Evolutionary conservation across 2,888 invertebrate species (phyloP).

Genomic region (Pantelozetes paolii): DNA sequence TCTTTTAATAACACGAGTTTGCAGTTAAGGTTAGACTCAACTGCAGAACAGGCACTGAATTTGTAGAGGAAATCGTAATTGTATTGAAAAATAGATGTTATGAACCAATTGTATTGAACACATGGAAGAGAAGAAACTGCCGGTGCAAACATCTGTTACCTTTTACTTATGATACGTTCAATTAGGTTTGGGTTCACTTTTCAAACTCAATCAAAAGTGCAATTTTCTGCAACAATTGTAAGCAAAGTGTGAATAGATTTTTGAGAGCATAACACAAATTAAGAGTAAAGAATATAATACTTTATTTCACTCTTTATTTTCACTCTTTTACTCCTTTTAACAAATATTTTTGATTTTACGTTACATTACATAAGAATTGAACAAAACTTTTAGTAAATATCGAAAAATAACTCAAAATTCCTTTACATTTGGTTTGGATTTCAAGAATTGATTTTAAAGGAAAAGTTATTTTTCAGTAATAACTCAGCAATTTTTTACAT

Average conservation of each 20-base stretch:
- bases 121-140: background rate
- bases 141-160: slow-evolving; percentile 35
- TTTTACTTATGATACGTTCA: slow-evolving; percentile 10
- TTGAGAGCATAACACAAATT: slow-evolving; percentile 16
- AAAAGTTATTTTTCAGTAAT: too few relatives aligned
- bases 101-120: background rate
- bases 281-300: slow-evolving; percentile 1
- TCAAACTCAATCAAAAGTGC: slow-evolving; percentile 33
- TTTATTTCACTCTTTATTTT: background rate
- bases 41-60: background rate
- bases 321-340: too few relatives aligned
- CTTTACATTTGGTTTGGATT: too few relatives aligned
- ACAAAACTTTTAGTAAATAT: too few relatives aligned
- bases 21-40: background rate
- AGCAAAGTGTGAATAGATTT: slow-evolving; percentile 16
- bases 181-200: slow-evolving; percentile 25
- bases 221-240: slow-evolving; percentile 27
- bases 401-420: too few relatives aligned
- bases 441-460: too few relatives aligned
- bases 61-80: background rate
- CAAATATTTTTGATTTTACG: background rate
- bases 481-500: too few relatives aligned
- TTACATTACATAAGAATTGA: too few relatives aligned
- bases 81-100: background rate
- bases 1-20: background rate